A percentile compares a stretch with the other conserved stretches of the same genome.
phyloP scores from a whole-genome alignment of 2,797 vertebrate genomes.

The Prunella strophiata region DNA sequence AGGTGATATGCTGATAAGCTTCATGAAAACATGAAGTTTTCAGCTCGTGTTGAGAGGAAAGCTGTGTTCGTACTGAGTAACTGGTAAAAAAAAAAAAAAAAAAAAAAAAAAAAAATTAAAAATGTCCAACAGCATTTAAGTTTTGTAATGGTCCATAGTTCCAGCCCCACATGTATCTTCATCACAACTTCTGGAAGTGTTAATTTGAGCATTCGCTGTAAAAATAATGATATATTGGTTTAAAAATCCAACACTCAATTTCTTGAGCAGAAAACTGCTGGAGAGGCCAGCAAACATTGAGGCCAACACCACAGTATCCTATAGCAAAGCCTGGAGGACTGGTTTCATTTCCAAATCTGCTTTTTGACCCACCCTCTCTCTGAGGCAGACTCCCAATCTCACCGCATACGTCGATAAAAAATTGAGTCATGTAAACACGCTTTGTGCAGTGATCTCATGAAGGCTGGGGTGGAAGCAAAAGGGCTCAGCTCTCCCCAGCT shows the following conservation, averaged over 20 bases:
- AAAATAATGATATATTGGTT: neutral
- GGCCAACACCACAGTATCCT: accelerated
- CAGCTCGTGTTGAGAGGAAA: neutral
- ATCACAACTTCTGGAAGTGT: neutral
- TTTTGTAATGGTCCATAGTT: neutral
- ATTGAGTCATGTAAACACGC: neutral
- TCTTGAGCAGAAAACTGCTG: neutral
- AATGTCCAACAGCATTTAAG: neutral
- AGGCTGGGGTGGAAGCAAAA: neutral
- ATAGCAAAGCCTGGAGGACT: neutral
- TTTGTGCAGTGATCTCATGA: neutral
- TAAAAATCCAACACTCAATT: neutral
- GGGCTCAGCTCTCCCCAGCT: neutral
- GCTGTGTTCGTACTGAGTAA: neutral
- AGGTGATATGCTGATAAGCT: neutral
- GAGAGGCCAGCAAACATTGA: neutral
- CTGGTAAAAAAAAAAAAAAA: neutral
- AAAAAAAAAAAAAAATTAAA: neutral
- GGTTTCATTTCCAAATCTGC: neutral
- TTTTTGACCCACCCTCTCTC: neutral
- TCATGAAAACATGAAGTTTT: neutral
- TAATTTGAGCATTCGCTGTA: neutral
- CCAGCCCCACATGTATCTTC: neutral
- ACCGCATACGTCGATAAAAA: neutral
- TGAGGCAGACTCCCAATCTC: neutral